These are phyloP conservation scores for Gymnoscopelus microlampas DNA, from an alignment of 2,797 vertebrate genomes.

Conservation along the genomic window DNA sequence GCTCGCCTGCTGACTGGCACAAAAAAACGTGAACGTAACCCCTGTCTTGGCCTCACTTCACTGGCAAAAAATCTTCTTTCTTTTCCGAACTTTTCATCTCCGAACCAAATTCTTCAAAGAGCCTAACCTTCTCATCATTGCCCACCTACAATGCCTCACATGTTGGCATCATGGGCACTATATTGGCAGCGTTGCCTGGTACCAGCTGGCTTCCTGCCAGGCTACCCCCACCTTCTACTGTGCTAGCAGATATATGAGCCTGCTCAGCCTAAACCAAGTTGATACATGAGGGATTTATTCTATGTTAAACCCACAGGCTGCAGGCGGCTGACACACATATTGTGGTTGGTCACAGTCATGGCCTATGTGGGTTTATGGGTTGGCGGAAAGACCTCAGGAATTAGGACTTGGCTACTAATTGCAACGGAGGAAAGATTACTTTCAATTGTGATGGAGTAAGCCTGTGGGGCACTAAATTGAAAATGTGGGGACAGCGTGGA, in stretches of 20 bases:
- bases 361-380: constrained; percentile 54
- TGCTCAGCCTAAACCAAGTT: constrained; percentile 54
- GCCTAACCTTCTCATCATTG: no score
- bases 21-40: no score
- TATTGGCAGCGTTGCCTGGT: constrained; percentile 29
- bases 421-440: constrained; percentile 54
- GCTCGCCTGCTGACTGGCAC: no score
- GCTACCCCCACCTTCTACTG: constrained; percentile 34
- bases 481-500: constrained; percentile 14
- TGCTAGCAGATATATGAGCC: constrained; percentile 50
- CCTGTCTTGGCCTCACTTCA: no score
- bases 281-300: constrained; percentile 63
- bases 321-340: constrained; percentile 53
- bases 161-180: not conserved
- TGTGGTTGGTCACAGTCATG: constrained; percentile 22
- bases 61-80: no score
- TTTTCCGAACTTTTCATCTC: no score
- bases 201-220: constrained; percentile 52
- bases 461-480: constrained; percentile 33
- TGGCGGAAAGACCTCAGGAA: constrained; percentile 54
- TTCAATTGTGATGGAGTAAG: constrained; percentile 46
- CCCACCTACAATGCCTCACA: no score
- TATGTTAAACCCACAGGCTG: constrained; percentile 43
- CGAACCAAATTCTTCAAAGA: no score
- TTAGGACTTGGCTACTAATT: constrained; percentile 66